A percentile compares a stretch with the other conserved stretches of the same genome.
These are phyloP conservation scores for Rosalia funebris DNA, from an alignment of 2,888 invertebrate species.

Conservation along the genomic window DNA sequence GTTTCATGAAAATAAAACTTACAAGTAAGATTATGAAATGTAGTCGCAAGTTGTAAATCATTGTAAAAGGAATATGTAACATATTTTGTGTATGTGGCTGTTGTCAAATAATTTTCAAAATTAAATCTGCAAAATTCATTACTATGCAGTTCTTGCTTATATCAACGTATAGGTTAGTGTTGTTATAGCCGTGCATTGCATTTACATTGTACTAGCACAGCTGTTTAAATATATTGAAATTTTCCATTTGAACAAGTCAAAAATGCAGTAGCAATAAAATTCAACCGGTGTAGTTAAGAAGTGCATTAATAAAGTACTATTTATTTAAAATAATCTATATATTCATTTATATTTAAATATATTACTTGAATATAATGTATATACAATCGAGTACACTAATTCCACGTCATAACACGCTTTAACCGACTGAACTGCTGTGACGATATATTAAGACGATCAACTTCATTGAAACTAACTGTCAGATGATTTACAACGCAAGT, in stretches of 20 bases:
- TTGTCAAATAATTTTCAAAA: conserved; percentile 15
- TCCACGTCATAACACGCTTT: too few relatives aligned
- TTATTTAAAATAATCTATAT: too few relatives aligned
- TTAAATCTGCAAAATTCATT: conserved; percentile 15
- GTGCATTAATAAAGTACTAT: too few relatives aligned
- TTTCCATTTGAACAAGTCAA: background rate
- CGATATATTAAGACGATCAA: too few relatives aligned
- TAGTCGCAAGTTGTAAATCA: background rate
- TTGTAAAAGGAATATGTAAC: background rate
- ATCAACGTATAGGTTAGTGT: conserved; percentile 54
- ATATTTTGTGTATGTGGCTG: conserved; percentile 17
- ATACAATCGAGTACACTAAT: too few relatives aligned
- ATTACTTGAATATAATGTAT: too few relatives aligned
- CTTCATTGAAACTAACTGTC: too few relatives aligned
- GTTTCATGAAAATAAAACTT: background rate
- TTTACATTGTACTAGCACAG: conserved; percentile 35
- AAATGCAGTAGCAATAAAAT: background rate
- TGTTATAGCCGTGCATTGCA: conserved; percentile 57
- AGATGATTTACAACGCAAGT: too few relatives aligned
- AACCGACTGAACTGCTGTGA: too few relatives aligned
- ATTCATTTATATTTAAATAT: too few relatives aligned
- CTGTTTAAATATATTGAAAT: conserved; percentile 42
- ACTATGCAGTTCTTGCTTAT: conserved; percentile 23
- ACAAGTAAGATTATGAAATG: too few relatives aligned
- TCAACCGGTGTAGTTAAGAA: too few relatives aligned